Percentiles rank a stretch among this genome's conserved stretches.
These are phyloP conservation scores for Oceanodroma tethys DNA, from an alignment of 2,113 vertebrate species.

Conservation along the genomic window DNA sequence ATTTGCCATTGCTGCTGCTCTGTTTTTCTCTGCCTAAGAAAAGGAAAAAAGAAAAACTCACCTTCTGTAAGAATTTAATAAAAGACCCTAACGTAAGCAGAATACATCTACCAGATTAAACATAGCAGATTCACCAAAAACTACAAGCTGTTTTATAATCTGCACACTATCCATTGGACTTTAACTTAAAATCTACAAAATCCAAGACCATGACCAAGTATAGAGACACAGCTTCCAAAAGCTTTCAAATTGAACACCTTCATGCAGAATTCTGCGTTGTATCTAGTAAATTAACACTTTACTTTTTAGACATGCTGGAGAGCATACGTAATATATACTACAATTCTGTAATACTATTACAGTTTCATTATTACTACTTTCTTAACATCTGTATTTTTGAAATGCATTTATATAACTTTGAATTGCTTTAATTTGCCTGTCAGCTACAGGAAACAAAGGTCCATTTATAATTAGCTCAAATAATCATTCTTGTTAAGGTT, in stretches of 20 bases:
- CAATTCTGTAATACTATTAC: neutral
- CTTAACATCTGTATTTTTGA: neutral
- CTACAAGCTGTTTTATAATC: neutral
- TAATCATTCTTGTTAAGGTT: neutral
- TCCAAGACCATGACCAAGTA: neutral
- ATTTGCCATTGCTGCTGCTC: slow-evolving; percentile 93
- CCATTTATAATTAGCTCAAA: neutral
- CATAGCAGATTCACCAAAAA: neutral
- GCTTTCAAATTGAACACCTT: neutral
- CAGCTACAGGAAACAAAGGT: neutral
- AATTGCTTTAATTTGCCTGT: neutral
- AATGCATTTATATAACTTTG: neutral
- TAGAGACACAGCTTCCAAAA: neutral
- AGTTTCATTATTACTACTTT: neutral
- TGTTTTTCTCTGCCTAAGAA: slow-evolving; percentile 91
- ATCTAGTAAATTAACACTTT: neutral
- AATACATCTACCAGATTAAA: neutral
- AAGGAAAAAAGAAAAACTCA: neutral
- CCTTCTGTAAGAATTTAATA: neutral
- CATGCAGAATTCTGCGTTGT: neutral
- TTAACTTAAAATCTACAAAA: neutral
- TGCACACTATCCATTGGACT: neutral
- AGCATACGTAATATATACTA: neutral
- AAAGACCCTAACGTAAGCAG: neutral
- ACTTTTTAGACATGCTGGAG: neutral